A percentile compares a stretch with the other conserved stretches of the same genome.
phyloP scores from a whole-genome alignment of 2,888 invertebrate species.

The Eurytoma californica region DNA sequence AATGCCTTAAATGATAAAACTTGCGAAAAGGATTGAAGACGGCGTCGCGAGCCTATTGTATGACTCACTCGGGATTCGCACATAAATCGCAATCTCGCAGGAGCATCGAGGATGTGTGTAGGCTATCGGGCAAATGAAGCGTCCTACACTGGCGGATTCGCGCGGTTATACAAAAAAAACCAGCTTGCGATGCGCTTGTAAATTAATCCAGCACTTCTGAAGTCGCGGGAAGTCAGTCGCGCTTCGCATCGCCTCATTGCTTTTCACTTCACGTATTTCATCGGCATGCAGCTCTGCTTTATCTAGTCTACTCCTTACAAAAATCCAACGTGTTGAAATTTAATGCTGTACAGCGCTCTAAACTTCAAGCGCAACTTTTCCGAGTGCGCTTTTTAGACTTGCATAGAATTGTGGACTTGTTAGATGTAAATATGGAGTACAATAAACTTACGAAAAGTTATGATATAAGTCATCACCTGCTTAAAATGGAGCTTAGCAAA shows the following conservation, averaged over 20 bases:
- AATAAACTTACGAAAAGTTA: constrained; percentile 56
- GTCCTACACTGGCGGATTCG: not conserved
- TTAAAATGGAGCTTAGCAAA: constrained; percentile 60
- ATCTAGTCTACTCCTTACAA: not conserved
- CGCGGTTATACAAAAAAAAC: not conserved
- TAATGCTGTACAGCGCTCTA: not conserved
- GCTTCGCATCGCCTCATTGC: not conserved
- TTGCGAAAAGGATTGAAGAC: too few species aligned
- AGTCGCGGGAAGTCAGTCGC: constrained; percentile 10
- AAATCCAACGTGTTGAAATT: not conserved
- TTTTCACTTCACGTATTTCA: constrained; percentile 11
- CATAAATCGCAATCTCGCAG: too few species aligned
- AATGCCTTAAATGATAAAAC: too few species aligned
- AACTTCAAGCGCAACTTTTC: too few species aligned
- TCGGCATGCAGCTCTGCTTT: not conserved
- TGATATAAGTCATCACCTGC: constrained; percentile 58
- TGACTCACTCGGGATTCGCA: too few species aligned
- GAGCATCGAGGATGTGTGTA: constrained; percentile 3
- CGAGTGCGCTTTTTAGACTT: too few species aligned
- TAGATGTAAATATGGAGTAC: not conserved
- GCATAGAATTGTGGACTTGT: too few species aligned
- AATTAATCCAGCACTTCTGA: not conserved
- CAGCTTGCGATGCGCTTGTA: not conserved
- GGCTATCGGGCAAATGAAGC: not conserved
- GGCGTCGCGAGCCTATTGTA: not conserved